Percentiles rank a stretch among this genome's conserved stretches.
These are phyloP conservation scores for Volucella zonaria DNA, from an alignment of 2,888 invertebrate species.

Conservation along the genomic window DNA sequence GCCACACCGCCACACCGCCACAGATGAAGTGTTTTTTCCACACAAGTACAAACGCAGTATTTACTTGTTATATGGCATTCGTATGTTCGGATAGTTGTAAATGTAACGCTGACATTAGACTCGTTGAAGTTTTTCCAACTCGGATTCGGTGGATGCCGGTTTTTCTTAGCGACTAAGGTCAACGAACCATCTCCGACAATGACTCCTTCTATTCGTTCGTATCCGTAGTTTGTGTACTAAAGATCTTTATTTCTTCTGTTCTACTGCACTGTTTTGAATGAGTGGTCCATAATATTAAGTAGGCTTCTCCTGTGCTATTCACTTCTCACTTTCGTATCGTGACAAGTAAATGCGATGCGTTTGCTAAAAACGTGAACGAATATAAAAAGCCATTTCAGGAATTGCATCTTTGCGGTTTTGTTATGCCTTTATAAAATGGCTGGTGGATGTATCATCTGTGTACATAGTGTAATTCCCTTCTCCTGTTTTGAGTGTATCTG, in stretches of 20 bases:
- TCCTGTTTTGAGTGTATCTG: slow-evolving; percentile 5
- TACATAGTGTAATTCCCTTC: slow-evolving; percentile 49
- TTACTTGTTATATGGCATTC: slow-evolving; percentile 11
- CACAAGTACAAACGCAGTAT: slow-evolving; percentile 43
- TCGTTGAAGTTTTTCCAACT: slow-evolving; percentile 50
- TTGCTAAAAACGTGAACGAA: slow-evolving; percentile 51
- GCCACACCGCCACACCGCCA: no score
- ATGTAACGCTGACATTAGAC: slow-evolving; percentile 57
- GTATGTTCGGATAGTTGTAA: slow-evolving; percentile 10
- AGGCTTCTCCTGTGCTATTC: slow-evolving; percentile 53
- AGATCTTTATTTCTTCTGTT: slow-evolving; percentile 37
- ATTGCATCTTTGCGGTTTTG: slow-evolving; percentile 38
- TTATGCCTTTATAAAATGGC: slow-evolving; percentile 45
- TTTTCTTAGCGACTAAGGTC: slow-evolving; percentile 61
- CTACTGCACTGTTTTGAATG: slow-evolving; percentile 57
- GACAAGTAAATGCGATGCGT: slow-evolving; percentile 53
- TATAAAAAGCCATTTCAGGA: slow-evolving; percentile 47
- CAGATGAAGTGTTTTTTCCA: slow-evolving; percentile 59
- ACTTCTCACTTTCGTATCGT: slow-evolving; percentile 52
- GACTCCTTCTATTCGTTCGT: slow-evolving; percentile 30
- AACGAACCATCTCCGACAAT: slow-evolving; percentile 62
- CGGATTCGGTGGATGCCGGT: slow-evolving; percentile 57
- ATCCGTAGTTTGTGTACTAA: neutral
- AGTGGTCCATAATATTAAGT: slow-evolving; percentile 65
- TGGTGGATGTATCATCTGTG: slow-evolving; percentile 42